Percentiles rank a stretch among this genome's conserved stretches.
Evolutionary conservation across 1,140 invertebrate genomes (phyloP).

Genomic region (Drosophila sturtevanti): DNA sequence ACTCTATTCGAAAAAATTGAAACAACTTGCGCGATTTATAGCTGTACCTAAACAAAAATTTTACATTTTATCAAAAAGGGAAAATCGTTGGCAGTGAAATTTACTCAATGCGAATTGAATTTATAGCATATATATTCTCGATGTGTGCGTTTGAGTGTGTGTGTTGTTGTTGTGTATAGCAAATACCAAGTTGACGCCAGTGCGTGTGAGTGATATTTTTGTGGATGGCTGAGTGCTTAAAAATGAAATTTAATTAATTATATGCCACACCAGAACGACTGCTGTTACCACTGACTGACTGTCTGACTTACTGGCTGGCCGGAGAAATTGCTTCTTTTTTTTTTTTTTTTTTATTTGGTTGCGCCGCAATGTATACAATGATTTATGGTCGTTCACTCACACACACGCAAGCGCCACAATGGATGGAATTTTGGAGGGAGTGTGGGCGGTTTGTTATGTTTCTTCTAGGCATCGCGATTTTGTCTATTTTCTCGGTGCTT

Average conservation of each 20-base stretch:
- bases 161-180: constrained; percentile 55
- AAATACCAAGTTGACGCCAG: constrained; percentile 29
- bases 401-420: background rate
- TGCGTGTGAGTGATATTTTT: constrained; percentile 67
- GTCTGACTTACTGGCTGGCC: constrained; percentile 20
- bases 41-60: constrained; percentile 69
- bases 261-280: constrained; percentile 35
- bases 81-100: constrained; percentile 58
- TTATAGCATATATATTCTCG: constrained; percentile 59
- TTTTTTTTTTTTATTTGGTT: constrained; percentile 8
- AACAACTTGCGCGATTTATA: constrained; percentile 70
- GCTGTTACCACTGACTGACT: constrained; percentile 4
- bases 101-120: constrained; percentile 59
- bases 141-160: constrained; percentile 69
- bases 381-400: constrained; percentile 52
- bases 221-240: constrained; percentile 35
- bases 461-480: constrained; percentile 33
- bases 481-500: constrained; percentile 31
- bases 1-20: constrained; percentile 51
- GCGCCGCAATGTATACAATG: constrained; percentile 65
- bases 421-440: background rate
- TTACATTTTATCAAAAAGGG: constrained; percentile 43
- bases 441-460: background rate
- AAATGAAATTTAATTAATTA: constrained; percentile 79
- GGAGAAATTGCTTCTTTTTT: constrained; percentile 36